Evolutionary conservation across 2,113 vertebrate genomes (phyloP).

Genomic region (Phycodurus eques): DNA sequence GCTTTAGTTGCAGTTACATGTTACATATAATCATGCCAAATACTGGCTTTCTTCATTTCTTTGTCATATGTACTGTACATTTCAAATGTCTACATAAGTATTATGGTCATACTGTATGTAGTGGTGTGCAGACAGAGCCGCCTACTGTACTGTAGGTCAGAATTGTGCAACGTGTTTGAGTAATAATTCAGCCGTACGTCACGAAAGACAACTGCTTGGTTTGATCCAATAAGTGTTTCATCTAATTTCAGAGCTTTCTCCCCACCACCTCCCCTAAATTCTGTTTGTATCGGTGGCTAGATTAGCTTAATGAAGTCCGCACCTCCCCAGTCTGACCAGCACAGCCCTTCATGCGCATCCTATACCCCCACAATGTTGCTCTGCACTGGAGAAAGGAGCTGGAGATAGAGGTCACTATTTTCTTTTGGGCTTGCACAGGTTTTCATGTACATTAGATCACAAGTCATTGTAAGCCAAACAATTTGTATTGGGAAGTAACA

Average conservation of each 20-base stretch:
- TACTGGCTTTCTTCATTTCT: neutral
- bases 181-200: constrained; percentile 51
- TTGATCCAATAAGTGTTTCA: constrained; percentile 79
- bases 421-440: constrained; percentile 14
- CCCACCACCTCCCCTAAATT: constrained; percentile 70
- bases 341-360: constrained; percentile 5
- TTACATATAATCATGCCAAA: neutral
- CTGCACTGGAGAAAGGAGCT: neutral
- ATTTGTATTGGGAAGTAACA: constrained; percentile 31
- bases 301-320: constrained; percentile 80
- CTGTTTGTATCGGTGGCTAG: constrained; percentile 75
- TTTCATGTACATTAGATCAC: constrained; percentile 14
- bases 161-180: constrained; percentile 25
- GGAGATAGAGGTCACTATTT: neutral
- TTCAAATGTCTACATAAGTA: neutral
- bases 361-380: neutral
- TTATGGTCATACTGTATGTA: neutral
- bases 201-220: constrained; percentile 59
- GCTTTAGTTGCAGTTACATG: neutral
- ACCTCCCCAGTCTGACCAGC: constrained; percentile 45
- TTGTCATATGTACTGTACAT: neutral
- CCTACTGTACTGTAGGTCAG: neutral
- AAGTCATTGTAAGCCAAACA: constrained; percentile 15
- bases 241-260: constrained; percentile 72
- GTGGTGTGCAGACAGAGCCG: neutral